phyloP scores from a whole-genome alignment of 2,888 invertebrate genomes.

The Nudaria mundana region DNA sequence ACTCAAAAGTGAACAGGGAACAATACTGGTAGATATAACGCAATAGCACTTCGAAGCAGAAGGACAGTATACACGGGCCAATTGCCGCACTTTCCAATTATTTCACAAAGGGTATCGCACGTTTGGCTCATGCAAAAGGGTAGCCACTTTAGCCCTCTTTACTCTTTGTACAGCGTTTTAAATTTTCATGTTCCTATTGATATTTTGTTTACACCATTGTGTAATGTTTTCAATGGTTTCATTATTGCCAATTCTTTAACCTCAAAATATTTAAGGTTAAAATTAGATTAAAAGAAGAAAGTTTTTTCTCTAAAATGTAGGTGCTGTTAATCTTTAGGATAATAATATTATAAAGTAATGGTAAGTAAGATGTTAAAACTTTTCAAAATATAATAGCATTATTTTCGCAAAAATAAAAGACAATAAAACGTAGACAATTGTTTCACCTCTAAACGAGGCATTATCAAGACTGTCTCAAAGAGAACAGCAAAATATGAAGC shows the following conservation, averaged over 20 bases:
- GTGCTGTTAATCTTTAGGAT: too few relatives aligned
- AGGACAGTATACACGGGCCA: slow-evolving; percentile 54
- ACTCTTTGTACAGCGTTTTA: slow-evolving; percentile 53
- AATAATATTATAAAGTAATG: too few relatives aligned
- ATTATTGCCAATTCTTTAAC: too few relatives aligned
- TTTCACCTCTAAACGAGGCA: too few relatives aligned
- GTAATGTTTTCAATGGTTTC: slow-evolving; percentile 13
- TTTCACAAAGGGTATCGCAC: slow-evolving; percentile 46
- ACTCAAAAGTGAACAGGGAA: slow-evolving; percentile 21
- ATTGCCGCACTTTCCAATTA: slow-evolving; percentile 63
- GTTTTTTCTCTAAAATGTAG: background rate
- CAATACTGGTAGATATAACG: slow-evolving; percentile 12
- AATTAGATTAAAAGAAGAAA: background rate
- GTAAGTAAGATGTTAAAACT: too few relatives aligned
- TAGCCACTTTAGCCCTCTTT: slow-evolving; percentile 58
- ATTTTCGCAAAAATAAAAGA: too few relatives aligned
- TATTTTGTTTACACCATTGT: slow-evolving; percentile 21
- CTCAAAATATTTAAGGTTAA: too few relatives aligned
- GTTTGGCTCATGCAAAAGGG: slow-evolving; percentile 56
- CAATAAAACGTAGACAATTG: too few relatives aligned
- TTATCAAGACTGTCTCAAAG: too few relatives aligned
- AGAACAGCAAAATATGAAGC: too few relatives aligned
- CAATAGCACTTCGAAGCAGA: slow-evolving; percentile 43
- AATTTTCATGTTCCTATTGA: slow-evolving; percentile 42
- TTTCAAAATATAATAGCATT: too few relatives aligned